A percentile compares a stretch with the other conserved stretches of the same genome.
These are phyloP conservation scores for Riptortus pedestris DNA, from an alignment of 1,140 invertebrate species.

Conservation along the genomic window DNA sequence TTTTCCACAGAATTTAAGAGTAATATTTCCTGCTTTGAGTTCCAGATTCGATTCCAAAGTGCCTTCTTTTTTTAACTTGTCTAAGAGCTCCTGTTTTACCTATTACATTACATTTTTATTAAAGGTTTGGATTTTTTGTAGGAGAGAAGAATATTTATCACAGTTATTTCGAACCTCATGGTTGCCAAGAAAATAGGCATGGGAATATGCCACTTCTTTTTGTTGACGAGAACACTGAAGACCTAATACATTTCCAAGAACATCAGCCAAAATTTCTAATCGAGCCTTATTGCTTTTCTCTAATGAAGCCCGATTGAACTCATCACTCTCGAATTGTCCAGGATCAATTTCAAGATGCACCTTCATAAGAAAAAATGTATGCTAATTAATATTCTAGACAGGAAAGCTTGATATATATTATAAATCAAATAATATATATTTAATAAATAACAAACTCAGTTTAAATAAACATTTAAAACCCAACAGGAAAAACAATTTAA, in stretches of 20 bases:
- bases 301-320: constrained; percentile 49
- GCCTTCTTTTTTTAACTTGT: constrained; percentile 40
- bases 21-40: constrained; percentile 45
- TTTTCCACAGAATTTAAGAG: constrained; percentile 52
- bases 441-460: too few species aligned
- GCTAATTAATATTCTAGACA: too few species aligned
- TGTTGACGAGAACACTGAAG: constrained; percentile 48
- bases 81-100: constrained; percentile 51
- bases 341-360: constrained; percentile 48
- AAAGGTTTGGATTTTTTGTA: too few species aligned
- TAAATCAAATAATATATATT: too few species aligned
- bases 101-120: constrained; percentile 35
- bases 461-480: too few species aligned
- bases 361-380: constrained; percentile 34
- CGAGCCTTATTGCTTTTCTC: constrained; percentile 52
- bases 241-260: constrained; percentile 56
- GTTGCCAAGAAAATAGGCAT: constrained; percentile 63
- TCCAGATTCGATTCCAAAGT: constrained; percentile 42
- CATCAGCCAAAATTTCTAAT: constrained; percentile 64
- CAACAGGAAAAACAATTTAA: too few species aligned
- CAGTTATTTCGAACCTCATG: too few species aligned
- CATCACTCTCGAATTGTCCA: constrained; percentile 46
- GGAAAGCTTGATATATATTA: too few species aligned
- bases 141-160: too few species aligned
- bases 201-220: constrained; percentile 40